Evolutionary conservation across 2,113 vertebrate species (phyloP).

Genomic region (Blennius ocellaris): DNA sequence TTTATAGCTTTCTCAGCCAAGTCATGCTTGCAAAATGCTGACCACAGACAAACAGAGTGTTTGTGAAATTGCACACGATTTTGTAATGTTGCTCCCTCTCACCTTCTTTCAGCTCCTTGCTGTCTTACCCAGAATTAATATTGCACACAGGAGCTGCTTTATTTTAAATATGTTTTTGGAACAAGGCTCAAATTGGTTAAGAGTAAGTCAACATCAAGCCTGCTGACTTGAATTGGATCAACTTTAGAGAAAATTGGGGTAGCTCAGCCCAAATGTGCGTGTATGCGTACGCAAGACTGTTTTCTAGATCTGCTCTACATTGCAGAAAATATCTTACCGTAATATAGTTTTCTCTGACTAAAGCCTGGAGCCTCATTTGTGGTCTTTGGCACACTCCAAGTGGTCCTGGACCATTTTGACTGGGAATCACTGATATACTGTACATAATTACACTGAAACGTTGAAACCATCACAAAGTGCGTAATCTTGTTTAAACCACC

Average conservation of each 20-base stretch:
- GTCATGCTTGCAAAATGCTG: constrained; percentile 27
- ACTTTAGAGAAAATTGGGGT: not conserved
- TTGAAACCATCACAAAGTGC: too few species aligned
- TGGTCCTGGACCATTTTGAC: too few species aligned
- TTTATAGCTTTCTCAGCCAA: constrained; percentile 2
- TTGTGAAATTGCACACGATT: constrained; percentile 35
- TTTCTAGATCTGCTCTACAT: too few species aligned
- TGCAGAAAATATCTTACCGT: too few species aligned
- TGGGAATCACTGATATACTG: too few species aligned
- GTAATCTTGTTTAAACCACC: too few species aligned
- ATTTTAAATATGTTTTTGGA: not conserved
- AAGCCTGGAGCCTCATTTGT: too few species aligned
- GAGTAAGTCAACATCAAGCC: not conserved
- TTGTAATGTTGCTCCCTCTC: constrained; percentile 26
- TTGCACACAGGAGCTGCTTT: not conserved
- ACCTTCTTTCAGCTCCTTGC: constrained; percentile 16
- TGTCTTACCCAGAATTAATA: not conserved
- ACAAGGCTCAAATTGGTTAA: not conserved
- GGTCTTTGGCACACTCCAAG: too few species aligned
- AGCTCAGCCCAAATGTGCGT: not conserved
- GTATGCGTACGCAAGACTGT: too few species aligned
- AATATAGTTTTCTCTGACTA: too few species aligned
- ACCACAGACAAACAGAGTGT: constrained; percentile 3
- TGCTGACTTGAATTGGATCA: not conserved
- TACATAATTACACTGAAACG: too few species aligned